Conservation (phyloP, 2,113 vertebrate genomes). For the Empidonax traillii region DNA sequence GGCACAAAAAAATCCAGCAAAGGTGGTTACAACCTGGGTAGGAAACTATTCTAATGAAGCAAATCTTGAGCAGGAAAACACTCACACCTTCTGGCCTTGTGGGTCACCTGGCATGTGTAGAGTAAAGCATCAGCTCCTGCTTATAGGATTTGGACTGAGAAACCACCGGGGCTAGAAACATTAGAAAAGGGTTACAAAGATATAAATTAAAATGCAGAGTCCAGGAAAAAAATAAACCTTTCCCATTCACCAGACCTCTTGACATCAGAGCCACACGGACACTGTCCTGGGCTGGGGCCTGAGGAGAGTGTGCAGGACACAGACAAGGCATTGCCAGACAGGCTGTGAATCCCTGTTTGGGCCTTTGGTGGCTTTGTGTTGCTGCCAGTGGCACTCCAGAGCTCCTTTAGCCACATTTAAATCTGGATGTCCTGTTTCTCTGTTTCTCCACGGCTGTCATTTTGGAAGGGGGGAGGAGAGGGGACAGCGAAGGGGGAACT, state of each 20-base stretch:
- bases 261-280: rapidly evolving
- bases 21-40: neutral
- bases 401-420: neutral
- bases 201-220: neutral
- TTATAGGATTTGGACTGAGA: neutral
- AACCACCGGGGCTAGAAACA: neutral
- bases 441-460: neutral
- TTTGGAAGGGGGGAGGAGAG: neutral
- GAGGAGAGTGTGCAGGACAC: rapidly evolving
- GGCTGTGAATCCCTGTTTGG: neutral
- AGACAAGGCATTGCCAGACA: rapidly evolving
- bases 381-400: neutral
- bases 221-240: neutral
- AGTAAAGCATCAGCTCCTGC: neutral
- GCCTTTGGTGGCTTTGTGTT: rapidly evolving
- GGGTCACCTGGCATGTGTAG: neutral
- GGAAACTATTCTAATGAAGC: neutral
- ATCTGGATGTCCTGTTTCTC: neutral
- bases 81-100: neutral
- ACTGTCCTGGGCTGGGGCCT: neutral
- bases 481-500: neutral
- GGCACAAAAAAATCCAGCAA: neutral
- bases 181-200: neutral
- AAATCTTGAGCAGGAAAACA: neutral
- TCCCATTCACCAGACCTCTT: neutral